phyloP scores from a whole-genome alignment of 2,888 invertebrate species.

The Diadegma fenestrale region DNA sequence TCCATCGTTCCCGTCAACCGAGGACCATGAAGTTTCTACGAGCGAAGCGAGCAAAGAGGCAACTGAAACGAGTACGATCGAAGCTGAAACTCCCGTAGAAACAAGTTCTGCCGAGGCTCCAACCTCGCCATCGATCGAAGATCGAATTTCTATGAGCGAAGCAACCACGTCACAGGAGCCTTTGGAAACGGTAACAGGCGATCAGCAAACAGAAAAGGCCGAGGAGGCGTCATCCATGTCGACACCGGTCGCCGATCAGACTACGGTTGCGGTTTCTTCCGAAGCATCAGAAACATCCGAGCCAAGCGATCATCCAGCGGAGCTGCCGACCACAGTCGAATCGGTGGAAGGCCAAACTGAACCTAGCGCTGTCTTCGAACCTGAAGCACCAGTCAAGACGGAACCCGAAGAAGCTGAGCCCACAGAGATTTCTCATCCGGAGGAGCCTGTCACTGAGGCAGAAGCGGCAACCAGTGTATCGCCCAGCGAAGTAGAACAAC shows the following conservation, averaged over 20 bases:
- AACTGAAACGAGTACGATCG: not conserved
- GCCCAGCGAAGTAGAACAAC: conserved; percentile 45
- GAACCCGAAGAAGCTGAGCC: conserved; percentile 20
- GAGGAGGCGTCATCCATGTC: conserved; percentile 13
- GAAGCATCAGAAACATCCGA: conserved; percentile 60
- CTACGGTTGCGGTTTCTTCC: conserved; percentile 55
- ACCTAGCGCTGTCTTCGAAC: conserved; percentile 2
- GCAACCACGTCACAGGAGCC: conserved; percentile 40
- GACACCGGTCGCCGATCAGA: conserved; percentile 39
- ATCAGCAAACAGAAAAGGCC: conserved; percentile 49
- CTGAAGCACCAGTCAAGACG: conserved; percentile 27
- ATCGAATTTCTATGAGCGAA: conserved; percentile 31
- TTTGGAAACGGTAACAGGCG: conserved; percentile 29
- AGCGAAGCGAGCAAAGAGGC: conserved; percentile 40
- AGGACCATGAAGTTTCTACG: conserved; percentile 5
- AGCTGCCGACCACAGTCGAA: not conserved
- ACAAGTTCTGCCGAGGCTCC: conserved; percentile 27
- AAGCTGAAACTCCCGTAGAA: conserved; percentile 16
- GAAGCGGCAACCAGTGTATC: conserved; percentile 8
- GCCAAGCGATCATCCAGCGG: conserved; percentile 58
- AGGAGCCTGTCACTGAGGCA: conserved; percentile 40
- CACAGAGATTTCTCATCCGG: conserved; percentile 11
- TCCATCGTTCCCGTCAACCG: conserved; percentile 9
- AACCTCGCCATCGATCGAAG: conserved; percentile 11
- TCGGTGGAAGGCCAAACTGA: conserved; percentile 2